These are phyloP conservation scores for Coremacera marginata DNA, from an alignment of 2,888 invertebrate species.

Conservation along the genomic window DNA sequence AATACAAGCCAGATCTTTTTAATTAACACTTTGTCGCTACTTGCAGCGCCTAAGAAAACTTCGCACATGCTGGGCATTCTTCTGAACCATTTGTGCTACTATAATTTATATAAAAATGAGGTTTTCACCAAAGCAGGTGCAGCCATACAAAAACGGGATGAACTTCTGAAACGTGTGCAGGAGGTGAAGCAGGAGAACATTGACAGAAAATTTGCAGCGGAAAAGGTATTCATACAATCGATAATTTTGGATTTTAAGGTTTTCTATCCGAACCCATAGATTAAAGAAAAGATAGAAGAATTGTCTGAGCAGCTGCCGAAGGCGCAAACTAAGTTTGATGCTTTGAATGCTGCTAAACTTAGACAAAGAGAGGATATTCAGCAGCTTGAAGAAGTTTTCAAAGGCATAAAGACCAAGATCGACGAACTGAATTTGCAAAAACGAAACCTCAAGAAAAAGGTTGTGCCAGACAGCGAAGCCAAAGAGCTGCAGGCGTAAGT, in stretches of 20 bases:
- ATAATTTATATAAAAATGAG: conserved; percentile 60
- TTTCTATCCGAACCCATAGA: background rate
- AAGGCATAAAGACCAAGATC: conserved; percentile 47
- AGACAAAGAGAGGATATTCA: conserved; percentile 44
- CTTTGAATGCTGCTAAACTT: conserved; percentile 33
- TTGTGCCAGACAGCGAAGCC: conserved; percentile 57
- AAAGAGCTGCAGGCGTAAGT: conserved; percentile 41
- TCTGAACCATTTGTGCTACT: conserved; percentile 62
- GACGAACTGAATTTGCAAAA: conserved; percentile 47
- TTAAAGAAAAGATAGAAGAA: conserved; percentile 44
- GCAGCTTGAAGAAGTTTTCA: conserved; percentile 43
- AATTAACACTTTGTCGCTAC: background rate
- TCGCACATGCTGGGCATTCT: conserved; percentile 58
- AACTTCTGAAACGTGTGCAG: conserved; percentile 36
- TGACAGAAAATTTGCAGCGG: conserved; percentile 42
- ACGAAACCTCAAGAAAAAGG: conserved; percentile 48
- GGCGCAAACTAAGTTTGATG: conserved; percentile 39
- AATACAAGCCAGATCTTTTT: background rate
- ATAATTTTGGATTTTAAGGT: background rate
- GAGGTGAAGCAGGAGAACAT: conserved; percentile 50
- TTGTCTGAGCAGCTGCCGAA: conserved; percentile 47
- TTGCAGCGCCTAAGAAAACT: conserved; percentile 61
- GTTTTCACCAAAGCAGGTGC: conserved; percentile 54
- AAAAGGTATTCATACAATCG: conserved; percentile 36
- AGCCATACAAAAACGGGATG: conserved; percentile 49